A percentile compares a stretch with the other conserved stretches of the same genome.
Conservation (phyloP, 2,113 vertebrate species). For the Odobenus rosmarus region DNA sequence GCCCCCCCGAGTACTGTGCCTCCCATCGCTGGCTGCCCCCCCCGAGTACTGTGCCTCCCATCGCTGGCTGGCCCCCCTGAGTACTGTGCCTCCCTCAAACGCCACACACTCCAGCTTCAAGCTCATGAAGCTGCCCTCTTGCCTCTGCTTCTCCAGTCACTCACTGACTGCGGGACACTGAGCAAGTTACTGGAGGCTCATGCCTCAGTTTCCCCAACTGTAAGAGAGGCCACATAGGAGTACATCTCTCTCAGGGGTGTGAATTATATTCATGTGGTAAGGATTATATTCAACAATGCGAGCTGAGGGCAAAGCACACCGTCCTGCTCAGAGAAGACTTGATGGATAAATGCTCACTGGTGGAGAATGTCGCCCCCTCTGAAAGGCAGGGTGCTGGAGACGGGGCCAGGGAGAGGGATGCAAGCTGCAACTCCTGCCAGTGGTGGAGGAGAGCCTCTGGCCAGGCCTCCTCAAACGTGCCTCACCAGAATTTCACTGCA, state of each 20-base stretch:
- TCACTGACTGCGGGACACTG: background rate
- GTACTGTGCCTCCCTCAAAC: background rate
- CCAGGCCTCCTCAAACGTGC: background rate
- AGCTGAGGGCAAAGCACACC: background rate
- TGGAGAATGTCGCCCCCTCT: background rate
- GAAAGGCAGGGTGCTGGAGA: background rate
- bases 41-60: too few species aligned
- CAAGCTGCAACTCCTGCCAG: background rate
- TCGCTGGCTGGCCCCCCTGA: background rate
- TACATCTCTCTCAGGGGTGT: background rate
- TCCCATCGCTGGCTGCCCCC: background rate
- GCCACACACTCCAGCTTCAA: background rate
- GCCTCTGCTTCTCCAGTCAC: background rate
- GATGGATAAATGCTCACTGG: background rate
- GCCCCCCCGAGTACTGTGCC: too few species aligned
- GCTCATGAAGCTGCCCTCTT: background rate
- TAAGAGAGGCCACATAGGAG: background rate
- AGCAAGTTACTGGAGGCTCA: background rate
- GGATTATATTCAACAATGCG: background rate
- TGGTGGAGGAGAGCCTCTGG: background rate
- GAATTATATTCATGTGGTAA: background rate
- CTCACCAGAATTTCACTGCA: background rate
- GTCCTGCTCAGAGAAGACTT: background rate
- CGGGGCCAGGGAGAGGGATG: accelerated
- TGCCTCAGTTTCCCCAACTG: background rate